Evolutionary conservation across 2,797 vertebrate species (phyloP), one percentile per base, ranked within the genome.

Genomic region (Semotilus atromaculatus): DNA sequence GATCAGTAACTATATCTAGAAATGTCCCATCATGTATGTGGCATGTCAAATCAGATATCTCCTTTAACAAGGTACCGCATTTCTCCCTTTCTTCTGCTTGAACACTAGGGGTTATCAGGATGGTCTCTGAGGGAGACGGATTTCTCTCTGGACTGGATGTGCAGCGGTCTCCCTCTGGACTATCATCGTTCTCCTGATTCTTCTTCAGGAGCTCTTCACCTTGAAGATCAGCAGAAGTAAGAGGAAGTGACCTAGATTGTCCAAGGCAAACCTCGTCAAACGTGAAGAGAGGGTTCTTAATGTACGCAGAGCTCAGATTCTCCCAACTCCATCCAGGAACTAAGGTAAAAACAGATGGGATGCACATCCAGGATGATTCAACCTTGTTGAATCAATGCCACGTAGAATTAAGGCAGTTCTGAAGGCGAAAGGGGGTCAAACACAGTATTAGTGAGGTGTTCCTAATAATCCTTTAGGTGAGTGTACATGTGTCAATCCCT

Each of bases 251-350:
- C n/a, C n/a, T n/a, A n/a, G n/a, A n/a, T n/a, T n/a, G n/a, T n/a
- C n/a, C n/a, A n/a, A n/a, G n/a, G 31, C 73, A 76, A 76, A 76
- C 51, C 11, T 58, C 1, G 2, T 76, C 51, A 36, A 26, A 38
- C 0, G 7, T 76, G 34, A 60, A 77, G 34, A 77, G 53, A 3
- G 74, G 51, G 34, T 58, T 76, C 3, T n/a, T 36, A 13, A 31
- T n/a, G 51, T 76, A 76, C 7, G 4, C 23, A 18, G 53, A 0
- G 13, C 74, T 76, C 23, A 58, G 53, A 38, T 58, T 76, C 4
- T 58, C 73, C 73, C 73, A 76, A 38, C 14, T 58, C 51, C 74
- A 76, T 34, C 48, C 73, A 38, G 73, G 34, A 76, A 76, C 51
- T 55, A 38, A 55, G 72, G 10, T 55, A 34, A 75, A 75, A 38